A percentile compares a stretch with the other conserved stretches of the same genome.
Evolutionary conservation across 53 echinoderm and acorn worm genomes (phyloP).

Genomic region (Stichopus horrens): DNA sequence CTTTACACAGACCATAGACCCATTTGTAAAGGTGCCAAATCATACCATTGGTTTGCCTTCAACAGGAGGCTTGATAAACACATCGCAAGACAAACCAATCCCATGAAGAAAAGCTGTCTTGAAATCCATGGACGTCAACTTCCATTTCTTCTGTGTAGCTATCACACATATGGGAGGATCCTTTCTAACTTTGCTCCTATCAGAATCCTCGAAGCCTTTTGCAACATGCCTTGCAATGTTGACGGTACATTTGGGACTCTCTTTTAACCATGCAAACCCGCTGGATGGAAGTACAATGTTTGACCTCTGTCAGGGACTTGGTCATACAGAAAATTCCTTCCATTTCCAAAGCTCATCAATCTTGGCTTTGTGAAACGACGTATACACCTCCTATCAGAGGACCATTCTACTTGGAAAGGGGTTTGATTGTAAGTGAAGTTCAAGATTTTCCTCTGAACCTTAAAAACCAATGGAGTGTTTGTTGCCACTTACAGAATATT

Average conservation of each 20-base stretch:
- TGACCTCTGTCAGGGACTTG: too few relatives aligned
- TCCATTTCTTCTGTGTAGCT: constrained; percentile 1
- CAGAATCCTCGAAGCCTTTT: not conserved
- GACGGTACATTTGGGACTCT: not conserved
- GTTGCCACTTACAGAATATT: too few relatives aligned
- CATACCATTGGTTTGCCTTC: not conserved
- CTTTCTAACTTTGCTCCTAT: not conserved
- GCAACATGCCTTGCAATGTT: not conserved
- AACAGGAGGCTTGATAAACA: not conserved
- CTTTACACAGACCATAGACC: constrained; percentile 11
- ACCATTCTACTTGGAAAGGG: too few relatives aligned
- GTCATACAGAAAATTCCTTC: too few relatives aligned
- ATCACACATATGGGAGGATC: constrained; percentile 12
- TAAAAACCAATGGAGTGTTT: too few relatives aligned
- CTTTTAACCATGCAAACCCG: too few relatives aligned
- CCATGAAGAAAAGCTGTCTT: constrained; percentile 19
- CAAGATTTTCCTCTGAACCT: too few relatives aligned
- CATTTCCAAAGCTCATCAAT: too few relatives aligned
- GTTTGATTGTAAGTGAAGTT: too few relatives aligned
- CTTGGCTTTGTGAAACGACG: too few relatives aligned
- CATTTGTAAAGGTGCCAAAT: constrained; percentile 18
- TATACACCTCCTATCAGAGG: too few relatives aligned
- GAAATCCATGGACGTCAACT: not conserved
- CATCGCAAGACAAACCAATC: not conserved
- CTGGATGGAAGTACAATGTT: too few relatives aligned